Conservation (phyloP, 2,113 vertebrate species). For the Numida meleagris region DNA sequence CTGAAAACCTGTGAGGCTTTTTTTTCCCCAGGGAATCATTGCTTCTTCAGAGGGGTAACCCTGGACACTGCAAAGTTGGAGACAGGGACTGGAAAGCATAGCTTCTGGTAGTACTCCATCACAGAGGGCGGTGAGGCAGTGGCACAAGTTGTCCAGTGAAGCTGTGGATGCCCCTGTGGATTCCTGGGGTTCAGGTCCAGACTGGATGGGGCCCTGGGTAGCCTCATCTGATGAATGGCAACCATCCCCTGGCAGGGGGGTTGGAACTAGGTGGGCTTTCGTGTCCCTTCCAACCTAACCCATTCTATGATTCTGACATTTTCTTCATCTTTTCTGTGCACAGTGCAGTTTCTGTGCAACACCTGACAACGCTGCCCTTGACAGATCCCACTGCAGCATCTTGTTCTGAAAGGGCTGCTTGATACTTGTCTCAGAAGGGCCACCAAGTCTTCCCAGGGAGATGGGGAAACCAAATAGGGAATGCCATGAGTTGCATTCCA, state of each 20-base stretch:
- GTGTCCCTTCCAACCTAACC: neutral
- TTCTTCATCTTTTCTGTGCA: neutral
- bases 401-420: neutral
- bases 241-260: too few species aligned
- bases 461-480: neutral
- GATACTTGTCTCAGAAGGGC: neutral
- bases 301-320: neutral
- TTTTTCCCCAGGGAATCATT: neutral
- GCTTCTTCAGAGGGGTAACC: neutral
- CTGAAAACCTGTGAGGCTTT: neutral
- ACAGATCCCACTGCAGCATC: accelerated
- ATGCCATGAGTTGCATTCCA: neutral
- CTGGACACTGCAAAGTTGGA: neutral
- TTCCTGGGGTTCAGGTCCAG: neutral
- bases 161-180: neutral
- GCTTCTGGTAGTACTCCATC: neutral
- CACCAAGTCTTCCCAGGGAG: neutral
- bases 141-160: neutral
- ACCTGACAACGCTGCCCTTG: accelerated
- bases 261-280: neutral
- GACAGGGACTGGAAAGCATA: neutral
- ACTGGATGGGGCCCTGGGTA: neutral
- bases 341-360: neutral
- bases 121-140: neutral
- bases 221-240: neutral